A percentile compares a stretch with the other conserved stretches of the same genome.
phyloP scores from a whole-genome alignment of 2,888 invertebrate genomes.

The Pseudoips prasinana region DNA sequence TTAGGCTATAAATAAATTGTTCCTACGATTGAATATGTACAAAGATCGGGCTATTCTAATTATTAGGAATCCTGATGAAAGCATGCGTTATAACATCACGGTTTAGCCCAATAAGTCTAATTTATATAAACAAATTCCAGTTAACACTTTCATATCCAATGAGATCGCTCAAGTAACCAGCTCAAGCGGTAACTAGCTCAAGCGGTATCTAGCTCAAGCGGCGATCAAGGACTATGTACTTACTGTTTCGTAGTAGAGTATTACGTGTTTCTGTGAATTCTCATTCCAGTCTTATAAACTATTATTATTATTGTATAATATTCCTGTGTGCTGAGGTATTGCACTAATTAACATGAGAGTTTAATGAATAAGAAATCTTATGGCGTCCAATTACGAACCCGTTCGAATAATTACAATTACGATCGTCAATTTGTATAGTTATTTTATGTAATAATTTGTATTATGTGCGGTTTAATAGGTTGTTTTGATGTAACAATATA shows the following conservation, averaged over 20 bases:
- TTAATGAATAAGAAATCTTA: too few species aligned
- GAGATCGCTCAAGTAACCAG: not conserved
- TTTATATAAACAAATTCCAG: constrained; percentile 21
- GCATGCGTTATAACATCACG: constrained; percentile 32
- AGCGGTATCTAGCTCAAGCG: not conserved
- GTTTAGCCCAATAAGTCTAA: constrained; percentile 36
- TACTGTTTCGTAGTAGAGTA: constrained; percentile 3
- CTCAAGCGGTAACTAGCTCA: too few species aligned
- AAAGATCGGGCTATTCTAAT: constrained; percentile 36
- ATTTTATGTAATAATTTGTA: too few species aligned
- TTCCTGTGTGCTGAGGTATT: constrained; percentile 7
- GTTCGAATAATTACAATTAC: constrained; percentile 18
- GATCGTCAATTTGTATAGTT: constrained; percentile 2
- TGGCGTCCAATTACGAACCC: constrained; percentile 5
- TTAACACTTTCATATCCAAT: constrained; percentile 19
- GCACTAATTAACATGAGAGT: constrained; percentile 13
- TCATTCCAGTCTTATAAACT: constrained; percentile 14
- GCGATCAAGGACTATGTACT: not conserved
- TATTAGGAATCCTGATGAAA: constrained; percentile 26
- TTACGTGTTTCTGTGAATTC: constrained; percentile 10
- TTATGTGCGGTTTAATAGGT: too few species aligned
- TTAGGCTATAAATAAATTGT: constrained; percentile 41
- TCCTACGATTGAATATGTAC: constrained; percentile 48
- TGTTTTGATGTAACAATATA: too few species aligned
- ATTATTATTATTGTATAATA: too few species aligned